These are phyloP conservation scores for Rhizoglyphus robini DNA, from an alignment of 1,140 invertebrate genomes.

Conservation along the genomic window DNA sequence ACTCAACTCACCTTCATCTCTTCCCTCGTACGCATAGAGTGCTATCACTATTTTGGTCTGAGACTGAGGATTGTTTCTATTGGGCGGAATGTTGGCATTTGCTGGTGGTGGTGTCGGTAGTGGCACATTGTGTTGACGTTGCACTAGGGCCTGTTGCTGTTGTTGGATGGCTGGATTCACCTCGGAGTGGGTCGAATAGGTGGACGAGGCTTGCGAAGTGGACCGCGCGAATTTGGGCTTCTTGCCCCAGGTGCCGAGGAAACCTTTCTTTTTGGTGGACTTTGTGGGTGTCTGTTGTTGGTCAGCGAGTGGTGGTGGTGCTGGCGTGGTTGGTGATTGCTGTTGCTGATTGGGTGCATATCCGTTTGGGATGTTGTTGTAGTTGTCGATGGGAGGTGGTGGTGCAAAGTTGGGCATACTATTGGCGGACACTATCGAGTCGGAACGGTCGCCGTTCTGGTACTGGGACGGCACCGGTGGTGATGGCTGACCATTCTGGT, in stretches of 20 bases:
- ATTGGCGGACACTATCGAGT: not conserved
- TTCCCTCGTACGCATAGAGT: conserved; percentile 93
- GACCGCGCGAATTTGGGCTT: not conserved
- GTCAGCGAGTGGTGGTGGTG: not conserved
- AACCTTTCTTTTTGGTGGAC: not conserved
- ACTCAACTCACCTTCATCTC: conserved; percentile 94
- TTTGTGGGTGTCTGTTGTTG: not conserved
- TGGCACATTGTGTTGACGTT: not conserved
- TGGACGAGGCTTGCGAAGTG: not conserved
- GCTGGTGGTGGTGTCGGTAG: not conserved
- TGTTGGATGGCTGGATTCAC: not conserved
- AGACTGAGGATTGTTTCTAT: conserved; percentile 37
- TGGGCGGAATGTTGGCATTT: not conserved
- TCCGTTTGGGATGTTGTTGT: not conserved
- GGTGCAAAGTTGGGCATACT: too few relatives aligned
- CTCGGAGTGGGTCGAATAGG: not conserved
- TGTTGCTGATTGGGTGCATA: not conserved
- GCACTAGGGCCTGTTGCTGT: not conserved
- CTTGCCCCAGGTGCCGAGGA: not conserved
- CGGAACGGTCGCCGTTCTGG: not conserved
- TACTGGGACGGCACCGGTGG: not conserved
- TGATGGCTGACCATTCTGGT: not conserved
- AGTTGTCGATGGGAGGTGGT: not conserved
- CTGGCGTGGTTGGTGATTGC: not conserved
- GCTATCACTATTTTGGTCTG: conserved; percentile 67